Evolutionary conservation across 2,888 invertebrate genomes (phyloP), one percentile per base, ranked within the genome.

Genomic region (Melanchra persicariae): DNA sequence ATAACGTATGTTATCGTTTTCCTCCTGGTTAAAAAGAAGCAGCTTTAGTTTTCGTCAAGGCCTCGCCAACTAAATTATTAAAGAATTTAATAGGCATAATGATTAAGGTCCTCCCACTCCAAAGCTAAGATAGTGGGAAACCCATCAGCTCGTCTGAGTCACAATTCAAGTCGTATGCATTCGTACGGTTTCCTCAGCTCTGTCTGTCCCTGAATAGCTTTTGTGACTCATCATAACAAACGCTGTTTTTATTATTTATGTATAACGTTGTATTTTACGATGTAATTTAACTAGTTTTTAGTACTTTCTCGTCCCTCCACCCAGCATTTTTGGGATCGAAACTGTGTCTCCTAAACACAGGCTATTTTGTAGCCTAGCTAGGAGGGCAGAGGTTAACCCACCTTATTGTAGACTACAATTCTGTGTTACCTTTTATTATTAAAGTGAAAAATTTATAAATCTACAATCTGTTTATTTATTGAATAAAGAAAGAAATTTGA

Each of bases 71-170:
- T 55, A 67, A 60, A 65, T 58, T 43, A 68, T 61, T 58, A 47
- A 73, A n/a, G n/a, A n/a, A n/a, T n/a, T n/a, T n/a, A n/a, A n/a
- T n/a, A n/a, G n/a, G n/a, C n/a, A n/a, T n/a, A n/a, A 66, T 81
- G 70, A 79, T 78, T 76, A 74, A 76, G 40, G 24, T 59, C 71
- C 59, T 22, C 78, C 81, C 70, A 83, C 82, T 76, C 60, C 34
- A 8, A 34, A 34, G 34, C 79, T 83, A 79, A 85, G 87, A 85
- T 85, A 87, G 84, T 80, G 81, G 81, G 86, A 89, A 90, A 79
- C 82, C 88, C 86, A 74, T 75, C 70, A 74, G 24, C 47, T 73
- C 67, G 52, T 69, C 73, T 89, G 88, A 90, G 72, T 88, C 89
- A 87, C 63, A 54, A 55, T 19, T 80, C 68, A 65, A 49, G 68